Evolutionary conservation across 2,113 vertebrate genomes (phyloP).

Genomic region (Triplophysa rosa): DNA sequence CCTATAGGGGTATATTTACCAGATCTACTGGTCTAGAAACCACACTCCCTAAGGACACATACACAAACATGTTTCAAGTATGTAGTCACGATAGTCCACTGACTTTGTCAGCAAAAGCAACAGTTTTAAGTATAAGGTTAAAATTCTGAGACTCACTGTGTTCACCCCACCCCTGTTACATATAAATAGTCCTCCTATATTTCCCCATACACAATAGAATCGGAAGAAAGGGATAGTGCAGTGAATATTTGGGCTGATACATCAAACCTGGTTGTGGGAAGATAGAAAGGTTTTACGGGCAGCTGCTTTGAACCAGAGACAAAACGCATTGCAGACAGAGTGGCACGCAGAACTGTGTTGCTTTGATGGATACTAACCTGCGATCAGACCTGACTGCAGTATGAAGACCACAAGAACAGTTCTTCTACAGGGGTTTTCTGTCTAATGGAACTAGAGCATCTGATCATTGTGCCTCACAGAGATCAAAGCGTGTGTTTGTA

Average conservation of each 20-base stretch:
- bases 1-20: not conserved
- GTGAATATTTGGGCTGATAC: not conserved
- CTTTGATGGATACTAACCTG: not conserved
- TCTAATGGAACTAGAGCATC: constrained; percentile 9
- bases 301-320: not conserved
- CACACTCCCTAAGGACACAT: not conserved
- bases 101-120: constrained; percentile 9
- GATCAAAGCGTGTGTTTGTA: constrained; percentile 39
- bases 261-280: not conserved
- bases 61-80: not conserved
- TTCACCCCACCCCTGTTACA: not conserved
- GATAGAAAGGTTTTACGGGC: not conserved
- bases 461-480: constrained; percentile 23
- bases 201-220: not conserved
- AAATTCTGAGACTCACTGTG: no score
- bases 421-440: not conserved
- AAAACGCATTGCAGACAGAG: not conserved
- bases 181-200: not conserved
- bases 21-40: not conserved
- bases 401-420: not conserved
- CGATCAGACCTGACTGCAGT: not conserved
- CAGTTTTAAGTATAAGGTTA: not conserved
- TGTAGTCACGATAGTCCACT: not conserved
- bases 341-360: not conserved
- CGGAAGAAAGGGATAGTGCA: not conserved